Evolutionary conservation across 2,113 vertebrate genomes (phyloP).

Genomic region (Crotalus helleri): DNA sequence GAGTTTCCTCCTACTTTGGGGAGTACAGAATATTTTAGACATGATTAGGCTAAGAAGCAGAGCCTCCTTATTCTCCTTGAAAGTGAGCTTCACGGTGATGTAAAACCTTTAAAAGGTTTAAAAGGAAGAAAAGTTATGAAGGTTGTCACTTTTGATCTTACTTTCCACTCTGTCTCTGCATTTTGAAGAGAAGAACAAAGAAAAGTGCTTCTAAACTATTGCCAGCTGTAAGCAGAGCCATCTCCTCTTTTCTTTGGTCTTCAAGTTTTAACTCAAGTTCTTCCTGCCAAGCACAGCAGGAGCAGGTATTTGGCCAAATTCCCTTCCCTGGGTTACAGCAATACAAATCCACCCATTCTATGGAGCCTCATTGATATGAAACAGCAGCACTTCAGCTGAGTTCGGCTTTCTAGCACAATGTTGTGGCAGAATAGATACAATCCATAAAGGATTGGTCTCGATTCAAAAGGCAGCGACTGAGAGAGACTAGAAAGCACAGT

Average conservation of each 20-base stretch:
- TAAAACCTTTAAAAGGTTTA: conserved; percentile 5
- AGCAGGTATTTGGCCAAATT: conserved; percentile 2
- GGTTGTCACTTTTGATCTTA: conserved; percentile 16
- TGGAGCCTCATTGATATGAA: neutral
- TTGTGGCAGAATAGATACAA: neutral
- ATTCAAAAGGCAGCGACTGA: neutral
- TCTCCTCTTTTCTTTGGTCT: neutral
- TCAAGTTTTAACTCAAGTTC: neutral
- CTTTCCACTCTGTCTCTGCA: neutral
- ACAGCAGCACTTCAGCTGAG: neutral
- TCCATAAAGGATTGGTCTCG: neutral
- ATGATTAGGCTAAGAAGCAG: conserved; percentile 22
- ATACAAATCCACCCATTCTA: neutral
- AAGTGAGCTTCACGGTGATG: neutral
- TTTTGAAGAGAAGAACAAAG: neutral
- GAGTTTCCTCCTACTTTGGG: neutral
- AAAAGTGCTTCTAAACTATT: neutral
- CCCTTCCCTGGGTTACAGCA: neutral
- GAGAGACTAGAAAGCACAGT: conserved; percentile 1
- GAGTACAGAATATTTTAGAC: conserved; percentile 25
- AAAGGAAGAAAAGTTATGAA: neutral
- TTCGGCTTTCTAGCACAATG: neutral
- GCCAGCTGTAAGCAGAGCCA: neutral
- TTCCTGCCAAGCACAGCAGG: neutral
- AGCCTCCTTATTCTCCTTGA: conserved; percentile 4